These are phyloP conservation scores for Naso thynnoides DNA, from an alignment of 2,797 vertebrate genomes.

Conservation along the genomic window DNA sequence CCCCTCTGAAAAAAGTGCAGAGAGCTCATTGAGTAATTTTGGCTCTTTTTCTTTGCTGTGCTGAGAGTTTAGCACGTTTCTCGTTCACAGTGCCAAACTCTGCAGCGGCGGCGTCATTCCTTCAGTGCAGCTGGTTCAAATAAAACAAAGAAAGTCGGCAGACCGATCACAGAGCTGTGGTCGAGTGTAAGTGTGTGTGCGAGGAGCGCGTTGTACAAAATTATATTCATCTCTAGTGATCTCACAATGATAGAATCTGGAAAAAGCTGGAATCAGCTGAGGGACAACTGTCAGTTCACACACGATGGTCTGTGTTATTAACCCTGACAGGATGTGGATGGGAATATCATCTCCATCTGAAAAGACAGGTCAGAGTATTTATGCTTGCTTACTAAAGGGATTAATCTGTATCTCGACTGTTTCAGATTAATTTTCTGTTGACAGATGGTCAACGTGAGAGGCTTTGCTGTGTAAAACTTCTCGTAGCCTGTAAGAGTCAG, in stretches of 20 bases:
- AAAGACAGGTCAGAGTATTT: too few relatives aligned
- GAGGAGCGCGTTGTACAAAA: background rate
- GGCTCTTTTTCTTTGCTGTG: background rate
- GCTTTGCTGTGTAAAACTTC: too few relatives aligned
- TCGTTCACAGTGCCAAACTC: slow-evolving; percentile 13
- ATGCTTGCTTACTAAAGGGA: too few relatives aligned
- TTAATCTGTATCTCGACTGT: too few relatives aligned
- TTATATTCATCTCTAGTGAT: background rate
- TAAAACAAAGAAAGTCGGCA: background rate
- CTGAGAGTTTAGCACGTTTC: background rate
- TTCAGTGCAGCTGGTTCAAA: background rate
- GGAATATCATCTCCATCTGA: too few relatives aligned
- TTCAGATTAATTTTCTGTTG: too few relatives aligned
- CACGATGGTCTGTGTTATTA: background rate
- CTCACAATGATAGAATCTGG: background rate
- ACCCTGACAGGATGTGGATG: too few relatives aligned
- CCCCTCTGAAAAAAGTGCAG: background rate
- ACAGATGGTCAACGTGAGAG: too few relatives aligned
- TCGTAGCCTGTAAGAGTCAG: too few relatives aligned
- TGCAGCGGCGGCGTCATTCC: background rate
- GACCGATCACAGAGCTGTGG: background rate
- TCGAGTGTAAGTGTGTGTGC: too few relatives aligned
- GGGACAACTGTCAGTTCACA: background rate
- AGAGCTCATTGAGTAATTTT: background rate
- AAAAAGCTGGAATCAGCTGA: background rate